Base-by-base conservation (phyloP, 2,797 vertebrate species). In the Eospalax fontanierii region DNA sequence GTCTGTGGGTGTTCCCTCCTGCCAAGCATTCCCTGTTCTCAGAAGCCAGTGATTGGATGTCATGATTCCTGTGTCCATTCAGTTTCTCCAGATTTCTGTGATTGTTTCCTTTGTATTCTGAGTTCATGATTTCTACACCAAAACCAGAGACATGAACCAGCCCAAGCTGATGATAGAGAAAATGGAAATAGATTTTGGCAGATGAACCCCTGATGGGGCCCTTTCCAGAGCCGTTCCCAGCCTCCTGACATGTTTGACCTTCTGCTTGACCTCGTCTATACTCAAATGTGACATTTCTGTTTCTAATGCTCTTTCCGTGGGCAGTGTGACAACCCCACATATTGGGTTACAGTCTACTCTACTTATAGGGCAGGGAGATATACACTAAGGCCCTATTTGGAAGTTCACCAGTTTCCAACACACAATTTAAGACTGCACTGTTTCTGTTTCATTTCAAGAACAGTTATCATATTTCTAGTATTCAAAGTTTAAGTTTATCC, bases 301-400 rank as follows among this genome's bases (percentile, higher is more conserved):
- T 38, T n/a, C 71, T 12, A 28, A 24, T 5, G 3, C 4, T 30
- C 79, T 66, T 50, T 38, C 33, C n/a, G 8, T 30, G 35, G 43
- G 30, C 0, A 2, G 14, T 1, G 4, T 57, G 59, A 33, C 1
- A 1, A 18, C 63, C 24, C 21, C 16, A 0, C 2, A 3, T 0
- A 2, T 30, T 0, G 2, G 7, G 33, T 24, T 43, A 18, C 6
- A 30, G 33, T 16, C 26, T 3, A 6, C 24, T 28, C 33, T 28
- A 5, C n/a, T 35, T 2, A 4, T 3, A 1, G 10, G 21, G 35
- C 1, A 22, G 6, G 61, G 35, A 43, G 66, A 63, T n/a, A 38
- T 3, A 26, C 2, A 0, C 2, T 2, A 35, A 12, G 30, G 2
- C 7, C 57, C 65, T 8, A 1, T 3, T 11, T 6, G 1, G 10